Evolutionary conservation across 2,797 vertebrate genomes (phyloP).

Genomic region (Adrianichthys oophorus): DNA sequence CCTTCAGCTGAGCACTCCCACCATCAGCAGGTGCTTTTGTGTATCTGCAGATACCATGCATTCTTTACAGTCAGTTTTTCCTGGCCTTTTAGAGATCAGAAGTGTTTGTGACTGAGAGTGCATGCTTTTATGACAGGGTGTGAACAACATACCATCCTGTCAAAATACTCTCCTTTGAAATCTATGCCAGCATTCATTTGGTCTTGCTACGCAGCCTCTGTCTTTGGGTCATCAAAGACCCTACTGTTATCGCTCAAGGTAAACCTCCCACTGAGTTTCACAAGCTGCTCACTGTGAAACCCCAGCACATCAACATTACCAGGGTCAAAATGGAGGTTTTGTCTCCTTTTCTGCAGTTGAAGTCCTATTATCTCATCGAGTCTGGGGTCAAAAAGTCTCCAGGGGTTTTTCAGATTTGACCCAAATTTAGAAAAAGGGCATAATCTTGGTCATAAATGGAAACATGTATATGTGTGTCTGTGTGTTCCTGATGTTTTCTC

Average conservation of each 20-base stretch:
- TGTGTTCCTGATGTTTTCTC: slow-evolving; percentile 17
- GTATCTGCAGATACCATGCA: slow-evolving; percentile 66
- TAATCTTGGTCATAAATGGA: slow-evolving; percentile 28
- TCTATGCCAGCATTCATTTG: slow-evolving; percentile 14
- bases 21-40: slow-evolving; percentile 50
- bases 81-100: slow-evolving; percentile 20
- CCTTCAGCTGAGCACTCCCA: slow-evolving; percentile 25
- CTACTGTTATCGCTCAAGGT: slow-evolving; percentile 27
- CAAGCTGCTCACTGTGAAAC: slow-evolving; percentile 24
- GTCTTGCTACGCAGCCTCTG: not conserved
- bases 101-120: slow-evolving; percentile 8
- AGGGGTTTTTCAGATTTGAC: slow-evolving; percentile 36
- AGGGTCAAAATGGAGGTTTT: slow-evolving; percentile 22
- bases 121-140: slow-evolving; percentile 26
- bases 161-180: slow-evolving; percentile 12
- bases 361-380: slow-evolving; percentile 53
- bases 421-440: slow-evolving; percentile 36
- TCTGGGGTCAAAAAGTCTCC: slow-evolving; percentile 34
- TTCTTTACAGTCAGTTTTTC: slow-evolving; percentile 42
- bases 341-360: slow-evolving; percentile 23
- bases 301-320: slow-evolving; percentile 14
- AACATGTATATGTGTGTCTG: slow-evolving; percentile 13
- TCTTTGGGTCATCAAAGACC: slow-evolving; percentile 13
- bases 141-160: slow-evolving; percentile 14
- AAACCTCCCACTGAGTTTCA: slow-evolving; percentile 34